phyloP scores from a whole-genome alignment of 2,113 vertebrate species.

The Lethenteron camtschaticum region DNA sequence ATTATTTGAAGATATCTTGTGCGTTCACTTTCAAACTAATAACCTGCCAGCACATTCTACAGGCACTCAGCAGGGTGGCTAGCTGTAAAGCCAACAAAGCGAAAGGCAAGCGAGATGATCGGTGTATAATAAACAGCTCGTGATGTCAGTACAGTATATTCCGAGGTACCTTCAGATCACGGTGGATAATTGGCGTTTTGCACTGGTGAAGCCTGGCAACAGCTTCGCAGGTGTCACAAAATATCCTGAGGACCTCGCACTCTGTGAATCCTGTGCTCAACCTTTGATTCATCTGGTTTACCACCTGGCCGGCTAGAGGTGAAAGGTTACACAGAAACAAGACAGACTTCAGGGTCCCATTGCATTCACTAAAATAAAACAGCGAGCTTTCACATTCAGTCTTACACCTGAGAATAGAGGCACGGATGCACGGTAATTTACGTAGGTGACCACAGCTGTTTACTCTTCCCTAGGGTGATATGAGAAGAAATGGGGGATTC shows the following conservation, averaged over 20 bases:
- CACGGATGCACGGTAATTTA: neutral
- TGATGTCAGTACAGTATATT: no score
- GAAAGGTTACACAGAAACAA: neutral
- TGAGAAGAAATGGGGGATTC: neutral
- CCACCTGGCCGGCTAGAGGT: constrained; percentile 63
- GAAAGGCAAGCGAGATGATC: neutral
- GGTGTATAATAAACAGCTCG: no score
- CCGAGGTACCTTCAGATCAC: constrained; percentile 58
- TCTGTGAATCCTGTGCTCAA: constrained; percentile 79
- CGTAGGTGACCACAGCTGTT: neutral
- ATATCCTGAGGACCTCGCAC: constrained; percentile 69
- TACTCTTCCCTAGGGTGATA: neutral
- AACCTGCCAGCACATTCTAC: neutral
- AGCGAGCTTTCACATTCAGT: neutral
- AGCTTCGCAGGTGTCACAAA: constrained; percentile 84
- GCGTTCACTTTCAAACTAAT: neutral
- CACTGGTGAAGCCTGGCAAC: constrained; percentile 73
- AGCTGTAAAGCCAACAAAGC: neutral
- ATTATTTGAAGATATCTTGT: no score
- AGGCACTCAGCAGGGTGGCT: neutral
- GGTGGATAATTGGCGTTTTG: constrained; percentile 71
- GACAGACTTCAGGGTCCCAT: neutral
- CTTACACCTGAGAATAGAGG: neutral
- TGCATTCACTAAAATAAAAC: neutral
- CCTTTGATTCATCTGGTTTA: constrained; percentile 88